Conservation (phyloP, 2,888 invertebrate species). For the Drosophila hamatofila region DNA sequence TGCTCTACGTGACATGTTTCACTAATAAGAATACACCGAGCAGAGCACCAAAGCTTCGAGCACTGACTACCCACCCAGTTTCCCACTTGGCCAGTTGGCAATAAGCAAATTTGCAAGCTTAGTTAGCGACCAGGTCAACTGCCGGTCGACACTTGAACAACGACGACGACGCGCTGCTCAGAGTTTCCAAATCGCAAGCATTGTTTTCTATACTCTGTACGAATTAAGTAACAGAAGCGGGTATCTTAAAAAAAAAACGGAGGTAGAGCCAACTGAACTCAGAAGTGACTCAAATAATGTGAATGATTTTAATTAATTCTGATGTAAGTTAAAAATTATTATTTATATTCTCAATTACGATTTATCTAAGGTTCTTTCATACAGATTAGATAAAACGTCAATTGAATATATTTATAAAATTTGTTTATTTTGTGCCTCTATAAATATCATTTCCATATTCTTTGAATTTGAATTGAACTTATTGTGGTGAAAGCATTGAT, state of each 20-base stretch:
- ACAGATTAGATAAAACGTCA: background rate
- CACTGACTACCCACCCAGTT: conserved; percentile 18
- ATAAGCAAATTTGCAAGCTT: conserved; percentile 61
- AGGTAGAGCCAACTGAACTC: too few species aligned
- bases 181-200: conserved; percentile 13
- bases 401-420: background rate
- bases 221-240: background rate
- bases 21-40: conserved; percentile 31
- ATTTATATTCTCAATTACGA: background rate
- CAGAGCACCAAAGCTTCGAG: background rate
- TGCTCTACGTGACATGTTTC: conserved; percentile 73
- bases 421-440: background rate
- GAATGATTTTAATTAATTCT: background rate
- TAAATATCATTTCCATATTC: background rate
- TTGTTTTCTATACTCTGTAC: conserved; percentile 26
- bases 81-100: conserved; percentile 39
- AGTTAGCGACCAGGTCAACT: conserved; percentile 53
- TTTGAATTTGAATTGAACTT: background rate
- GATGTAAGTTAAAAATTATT: background rate
- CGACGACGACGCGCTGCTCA: conserved; percentile 4
- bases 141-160: conserved; percentile 38
- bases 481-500: background rate
- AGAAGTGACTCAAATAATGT: background rate
- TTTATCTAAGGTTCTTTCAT: background rate
- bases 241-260: background rate